Percentiles rank a stretch among this genome's conserved stretches.
Conservation (phyloP, 2,113 vertebrate species). For the Platichthys stellatus region DNA sequence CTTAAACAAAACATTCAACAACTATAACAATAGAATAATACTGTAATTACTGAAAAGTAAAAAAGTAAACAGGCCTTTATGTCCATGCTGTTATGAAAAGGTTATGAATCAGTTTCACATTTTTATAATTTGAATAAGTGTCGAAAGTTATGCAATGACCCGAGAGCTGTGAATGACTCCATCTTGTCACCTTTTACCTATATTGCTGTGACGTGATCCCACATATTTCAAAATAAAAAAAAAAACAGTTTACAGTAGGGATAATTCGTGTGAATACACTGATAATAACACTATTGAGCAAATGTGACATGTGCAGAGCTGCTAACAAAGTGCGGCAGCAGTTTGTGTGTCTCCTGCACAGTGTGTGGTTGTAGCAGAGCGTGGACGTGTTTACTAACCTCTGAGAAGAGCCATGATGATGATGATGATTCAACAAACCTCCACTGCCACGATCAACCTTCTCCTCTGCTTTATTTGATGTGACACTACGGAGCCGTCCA, state of each 20-base stretch:
- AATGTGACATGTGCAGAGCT: not conserved
- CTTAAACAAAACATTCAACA: too few relatives aligned
- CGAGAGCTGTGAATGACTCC: not conserved
- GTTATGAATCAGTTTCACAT: too few relatives aligned
- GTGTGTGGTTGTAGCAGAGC: not conserved
- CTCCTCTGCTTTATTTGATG: not conserved
- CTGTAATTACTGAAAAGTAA: too few relatives aligned
- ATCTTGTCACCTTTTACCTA: conserved; percentile 56
- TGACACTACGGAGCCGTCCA: not conserved
- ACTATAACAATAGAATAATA: too few relatives aligned
- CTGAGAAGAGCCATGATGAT: conserved; percentile 80
- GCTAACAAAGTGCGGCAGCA: not conserved
- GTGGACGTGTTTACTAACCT: conserved; percentile 70
- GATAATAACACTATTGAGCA: too few relatives aligned
- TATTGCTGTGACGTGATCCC: not conserved
- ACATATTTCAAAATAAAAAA: not conserved
- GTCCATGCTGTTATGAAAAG: too few relatives aligned
- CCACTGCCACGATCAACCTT: conserved; percentile 10
- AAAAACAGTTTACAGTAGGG: not conserved
- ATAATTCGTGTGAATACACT: not conserved
- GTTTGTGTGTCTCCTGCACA: not conserved
- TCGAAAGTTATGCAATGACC: too few relatives aligned
- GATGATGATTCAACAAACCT: not conserved
- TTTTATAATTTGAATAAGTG: too few relatives aligned
- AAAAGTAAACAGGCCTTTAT: too few relatives aligned